A percentile compares a stretch with the other conserved stretches of the same genome.
Conservation (phyloP, 64 coral and sea anemone genomes). For the Trachythela sp. region DNA sequence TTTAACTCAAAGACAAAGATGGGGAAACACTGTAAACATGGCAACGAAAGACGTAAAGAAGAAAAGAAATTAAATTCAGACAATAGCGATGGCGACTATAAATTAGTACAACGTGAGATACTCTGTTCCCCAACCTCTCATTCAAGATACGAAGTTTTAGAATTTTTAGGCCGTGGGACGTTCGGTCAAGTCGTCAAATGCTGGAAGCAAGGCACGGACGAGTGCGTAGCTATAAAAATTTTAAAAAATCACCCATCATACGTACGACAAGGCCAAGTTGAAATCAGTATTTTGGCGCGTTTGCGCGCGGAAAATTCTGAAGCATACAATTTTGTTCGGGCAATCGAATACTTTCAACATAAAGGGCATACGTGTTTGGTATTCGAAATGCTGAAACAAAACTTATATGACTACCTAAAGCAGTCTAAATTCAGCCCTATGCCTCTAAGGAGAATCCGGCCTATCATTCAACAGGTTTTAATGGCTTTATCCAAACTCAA, state of each 20-base stretch:
- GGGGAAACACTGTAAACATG: conserved; percentile 20
- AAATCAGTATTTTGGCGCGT: conserved; percentile 88
- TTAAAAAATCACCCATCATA: conserved; percentile 97
- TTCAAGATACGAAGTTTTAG: conserved; percentile 78
- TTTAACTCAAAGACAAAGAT: background rate
- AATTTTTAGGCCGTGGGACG: conserved; percentile 96
- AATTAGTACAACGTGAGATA: conserved; percentile 86
- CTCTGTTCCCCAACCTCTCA: conserved; percentile 67
- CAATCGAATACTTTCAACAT: conserved; percentile 96
- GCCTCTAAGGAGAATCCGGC: conserved; percentile 78
- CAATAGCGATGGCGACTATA: conserved; percentile 92
- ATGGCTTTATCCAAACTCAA: conserved; percentile 87
- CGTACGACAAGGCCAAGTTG: conserved; percentile 90
- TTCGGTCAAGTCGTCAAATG: conserved; percentile 99
- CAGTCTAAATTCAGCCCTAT: conserved; percentile 95
- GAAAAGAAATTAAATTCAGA: conserved; percentile 3
- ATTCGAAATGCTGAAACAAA: conserved; percentile 93
- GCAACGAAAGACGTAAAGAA: conserved; percentile 13
- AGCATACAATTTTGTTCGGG: conserved; percentile 94
- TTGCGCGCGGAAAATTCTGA: conserved; percentile 94
- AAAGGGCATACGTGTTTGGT: conserved; percentile 91
- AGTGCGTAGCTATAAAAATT: conserved; percentile 90
- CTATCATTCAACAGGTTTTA: conserved; percentile 92
- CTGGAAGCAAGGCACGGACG: conserved; percentile 97
- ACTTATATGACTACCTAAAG: conserved; percentile 93